Base-by-base conservation (phyloP, 2,888 invertebrate species). In the Temnothorax ravouxi region DNA sequence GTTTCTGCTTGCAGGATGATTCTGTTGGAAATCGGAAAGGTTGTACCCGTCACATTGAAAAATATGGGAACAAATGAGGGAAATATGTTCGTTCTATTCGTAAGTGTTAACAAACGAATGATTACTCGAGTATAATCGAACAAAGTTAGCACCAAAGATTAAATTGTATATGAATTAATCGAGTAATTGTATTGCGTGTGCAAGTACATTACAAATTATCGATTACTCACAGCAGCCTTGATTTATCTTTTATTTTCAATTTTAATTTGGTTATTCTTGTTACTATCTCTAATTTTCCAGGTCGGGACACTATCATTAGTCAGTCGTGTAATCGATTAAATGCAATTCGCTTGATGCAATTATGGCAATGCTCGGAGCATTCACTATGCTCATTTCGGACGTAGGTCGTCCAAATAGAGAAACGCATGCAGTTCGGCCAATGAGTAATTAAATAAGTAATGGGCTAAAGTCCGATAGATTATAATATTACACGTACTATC, bases 361-460 rank as follows among this genome's bases (percentile, higher is more conserved):
- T 38, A n/a, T 34, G 44, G 29, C 29, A 25, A 38, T 56, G 72
- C 79, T 72, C 56, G 54, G 11, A 29, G 77, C 67, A 34, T 79
- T 69, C 44, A 59, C 47, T 21, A 47, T 34, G 6, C 21, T 79
- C 21, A 47, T 56, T 71, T 71, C 34, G 72, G 18, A 80, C 59
- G 38, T 79, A 47, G 79, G 71, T 79, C 29, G 21, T 9, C 18
- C 71, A 56, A 79, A 71, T 71, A 72, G 59, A 44, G 34, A 59
- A 59, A 71, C 54, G 34, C 79, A 29, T n/a, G 44, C 71, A 25
- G 41, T 2, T 34, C 29, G 79, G 44, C 21, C 72, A 47, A 25
- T 71, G 71, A 72, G 38, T 72, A 80, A 59, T 80, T 80, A 34
- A 80, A 72, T 80, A 71, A 79, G 34, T 71, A 59, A 72, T 25